Base-by-base conservation (phyloP, 1,140 invertebrate species). In the Oncopodura yosiiana region DNA sequence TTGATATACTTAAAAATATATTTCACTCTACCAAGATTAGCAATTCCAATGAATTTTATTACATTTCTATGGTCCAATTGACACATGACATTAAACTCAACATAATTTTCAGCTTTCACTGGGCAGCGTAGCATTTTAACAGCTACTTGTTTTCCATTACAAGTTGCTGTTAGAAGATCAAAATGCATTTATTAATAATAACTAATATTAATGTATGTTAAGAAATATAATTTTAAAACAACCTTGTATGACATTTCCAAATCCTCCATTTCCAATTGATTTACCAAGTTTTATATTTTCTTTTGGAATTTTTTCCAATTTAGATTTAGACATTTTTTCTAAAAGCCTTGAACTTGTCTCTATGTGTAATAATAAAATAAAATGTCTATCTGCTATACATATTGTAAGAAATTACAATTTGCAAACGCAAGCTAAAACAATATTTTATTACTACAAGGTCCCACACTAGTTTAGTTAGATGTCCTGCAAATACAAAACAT, bases 61-160 rank as follows among this genome's bases (percentile, higher is more conserved):
- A 55, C 39, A 23, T 55, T 55, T 2, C 44, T 27, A 16, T 55
- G 53, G 2, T 38, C 19, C 9, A 55, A 24, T n/a, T 48, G 23
- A 24, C 36, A 46, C 24, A 55, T 46, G n/a, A 42, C 18, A 9
- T 42, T 41, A 26, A 52, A 52, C 16, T 42, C 50, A 11, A 24
- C 27, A 23, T 52, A 52, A 11, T 16, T 11, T 12, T 52, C 41
- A 12, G 29, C 41, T 9, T 26, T 8, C 2, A 52, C 41, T 4
- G 50, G 50, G 8, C 37, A 29, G 21, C 42, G 50, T 2, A 52
- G 41, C 9, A 52, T 52, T 34, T 52, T 52, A 5, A 52, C 27
- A 1, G 29, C 50, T 1, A 52, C 50, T 16, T 30, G 23, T 38
- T 43, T 43, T 18, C 50, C 50, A 30, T 42, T 52, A 24, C 37